These are phyloP conservation scores for Teleogryllus occipitalis DNA, from an alignment of 1,140 invertebrate species.

Conservation along the genomic window DNA sequence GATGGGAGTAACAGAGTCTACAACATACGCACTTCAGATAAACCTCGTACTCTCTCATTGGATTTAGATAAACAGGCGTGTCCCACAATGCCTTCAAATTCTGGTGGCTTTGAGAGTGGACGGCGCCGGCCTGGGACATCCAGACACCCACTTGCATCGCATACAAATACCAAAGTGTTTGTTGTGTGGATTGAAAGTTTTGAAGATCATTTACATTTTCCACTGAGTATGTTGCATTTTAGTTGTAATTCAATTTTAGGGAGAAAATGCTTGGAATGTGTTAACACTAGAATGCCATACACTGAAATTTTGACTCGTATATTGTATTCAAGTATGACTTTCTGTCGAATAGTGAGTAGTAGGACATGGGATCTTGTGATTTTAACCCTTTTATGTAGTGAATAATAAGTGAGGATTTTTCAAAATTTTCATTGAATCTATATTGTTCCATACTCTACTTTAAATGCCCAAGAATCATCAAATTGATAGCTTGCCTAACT, in stretches of 20 bases:
- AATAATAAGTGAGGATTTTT: too few species aligned
- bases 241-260: not conserved
- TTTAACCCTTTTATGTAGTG: too few species aligned
- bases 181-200: constrained; percentile 92
- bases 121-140: constrained; percentile 12
- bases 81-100: constrained; percentile 35
- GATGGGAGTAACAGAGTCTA: constrained; percentile 28
- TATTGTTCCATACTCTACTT: too few species aligned
- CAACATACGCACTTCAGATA: constrained; percentile 27
- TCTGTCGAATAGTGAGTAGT: too few species aligned
- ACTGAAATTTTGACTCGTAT: too few species aligned
- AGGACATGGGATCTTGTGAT: too few species aligned
- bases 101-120: constrained; percentile 25
- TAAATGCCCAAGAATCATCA: too few species aligned
- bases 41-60: constrained; percentile 55
- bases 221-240: constrained; percentile 53
- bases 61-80: constrained; percentile 53
- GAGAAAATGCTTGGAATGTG: too few species aligned
- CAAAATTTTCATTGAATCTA: too few species aligned
- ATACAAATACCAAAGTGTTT: constrained; percentile 70
- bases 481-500: too few species aligned
- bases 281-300: too few species aligned
- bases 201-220: constrained; percentile 83
- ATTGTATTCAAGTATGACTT: too few species aligned
- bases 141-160: constrained; percentile 12